Conservation (phyloP, 2,797 vertebrate species). For the Sebastes oblongus region DNA sequence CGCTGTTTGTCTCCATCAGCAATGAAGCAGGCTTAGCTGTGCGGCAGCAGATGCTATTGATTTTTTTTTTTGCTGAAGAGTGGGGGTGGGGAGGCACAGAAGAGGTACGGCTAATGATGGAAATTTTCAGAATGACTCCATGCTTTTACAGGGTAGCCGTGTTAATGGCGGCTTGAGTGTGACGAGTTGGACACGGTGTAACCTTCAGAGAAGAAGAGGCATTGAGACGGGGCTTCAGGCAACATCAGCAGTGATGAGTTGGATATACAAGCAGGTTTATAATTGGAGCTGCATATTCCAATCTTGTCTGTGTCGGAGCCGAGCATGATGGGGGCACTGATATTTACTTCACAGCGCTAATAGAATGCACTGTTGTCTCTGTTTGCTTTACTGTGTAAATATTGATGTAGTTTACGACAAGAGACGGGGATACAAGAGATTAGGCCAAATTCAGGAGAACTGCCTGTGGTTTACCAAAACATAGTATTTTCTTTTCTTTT, state of each 20-base stretch:
- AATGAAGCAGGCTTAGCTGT: constrained; percentile 65
- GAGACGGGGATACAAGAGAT: constrained; percentile 22
- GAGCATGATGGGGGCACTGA: constrained; percentile 44
- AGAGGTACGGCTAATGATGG: constrained; percentile 66
- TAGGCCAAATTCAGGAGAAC: constrained; percentile 6
- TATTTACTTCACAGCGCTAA: constrained; percentile 59
- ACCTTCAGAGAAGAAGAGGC: constrained; percentile 61
- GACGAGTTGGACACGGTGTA: constrained; percentile 59
- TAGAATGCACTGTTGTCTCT: constrained; percentile 49
- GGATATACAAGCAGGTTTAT: constrained; percentile 42
- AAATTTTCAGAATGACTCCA: constrained; percentile 70
- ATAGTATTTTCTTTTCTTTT: neutral
- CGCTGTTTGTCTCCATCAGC: constrained; percentile 72
- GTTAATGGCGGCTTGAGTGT: constrained; percentile 62
- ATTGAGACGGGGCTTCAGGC: constrained; percentile 43
- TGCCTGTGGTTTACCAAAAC: neutral
- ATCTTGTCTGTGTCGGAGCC: constrained; percentile 35
- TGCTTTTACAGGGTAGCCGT: constrained; percentile 68
- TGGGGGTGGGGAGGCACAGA: constrained; percentile 45
- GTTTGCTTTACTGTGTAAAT: constrained; percentile 52
- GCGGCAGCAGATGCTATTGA: constrained; percentile 75
- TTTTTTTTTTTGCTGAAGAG: constrained; percentile 51
- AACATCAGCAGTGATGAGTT: constrained; percentile 29
- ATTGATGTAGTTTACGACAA: constrained; percentile 48
- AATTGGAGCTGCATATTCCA: constrained; percentile 53